phyloP scores from a whole-genome alignment of 2,797 vertebrate species.

The Perodicticus potto region DNA sequence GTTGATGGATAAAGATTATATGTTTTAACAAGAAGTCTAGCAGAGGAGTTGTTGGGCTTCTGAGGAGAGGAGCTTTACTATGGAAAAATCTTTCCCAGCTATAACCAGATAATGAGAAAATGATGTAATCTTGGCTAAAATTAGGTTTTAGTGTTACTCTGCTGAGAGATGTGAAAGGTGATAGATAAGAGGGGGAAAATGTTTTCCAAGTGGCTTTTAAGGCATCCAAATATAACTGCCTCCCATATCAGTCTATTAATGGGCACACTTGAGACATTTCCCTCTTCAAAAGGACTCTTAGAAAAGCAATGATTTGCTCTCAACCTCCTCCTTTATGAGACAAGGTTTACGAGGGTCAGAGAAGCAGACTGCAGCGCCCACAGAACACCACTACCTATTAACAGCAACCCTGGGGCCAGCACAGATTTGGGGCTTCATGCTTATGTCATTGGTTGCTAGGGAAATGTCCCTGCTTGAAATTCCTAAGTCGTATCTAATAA shows the following conservation, averaged over 20 bases:
- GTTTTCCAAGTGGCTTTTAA: conserved; percentile 79
- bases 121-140: conserved; percentile 80
- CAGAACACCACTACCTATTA: neutral
- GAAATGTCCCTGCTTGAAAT: conserved; percentile 23
- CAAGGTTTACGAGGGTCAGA: conserved; percentile 88
- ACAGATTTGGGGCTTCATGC: neutral
- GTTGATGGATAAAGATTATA: neutral
- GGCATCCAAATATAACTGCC: conserved; percentile 79
- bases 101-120: conserved; percentile 77
- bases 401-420: neutral
- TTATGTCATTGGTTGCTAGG: neutral
- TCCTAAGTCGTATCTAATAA: neutral
- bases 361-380: conserved; percentile 86
- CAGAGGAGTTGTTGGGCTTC: neutral
- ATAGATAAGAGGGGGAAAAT: conserved; percentile 79
- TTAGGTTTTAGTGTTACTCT: conserved; percentile 81
- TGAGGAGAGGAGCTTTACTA: conserved; percentile 11
- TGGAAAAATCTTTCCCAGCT: conserved; percentile 63
- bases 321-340: conserved; percentile 88
- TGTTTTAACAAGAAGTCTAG: neutral
- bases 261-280: conserved; percentile 86
- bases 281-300: conserved; percentile 90
- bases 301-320: conserved; percentile 90
- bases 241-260: conserved; percentile 81
- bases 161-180: conserved; percentile 81